These are phyloP conservation scores for Echinometra lucunter DNA, from an alignment of 53 echinoderm and acorn worm species.

Conservation along the genomic window DNA sequence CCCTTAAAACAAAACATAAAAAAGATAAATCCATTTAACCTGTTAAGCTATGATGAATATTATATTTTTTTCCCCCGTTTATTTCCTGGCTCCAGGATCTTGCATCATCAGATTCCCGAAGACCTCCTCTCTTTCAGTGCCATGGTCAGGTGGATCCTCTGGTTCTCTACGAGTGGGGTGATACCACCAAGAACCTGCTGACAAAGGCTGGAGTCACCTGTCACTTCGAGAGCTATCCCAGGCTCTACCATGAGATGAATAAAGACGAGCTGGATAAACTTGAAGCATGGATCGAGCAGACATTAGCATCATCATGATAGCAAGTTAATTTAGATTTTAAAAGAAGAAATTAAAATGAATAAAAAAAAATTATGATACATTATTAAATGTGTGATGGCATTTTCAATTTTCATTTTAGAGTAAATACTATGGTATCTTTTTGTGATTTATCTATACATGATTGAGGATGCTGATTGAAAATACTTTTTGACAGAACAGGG, in stretches of 20 bases:
- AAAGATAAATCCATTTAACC: neutral
- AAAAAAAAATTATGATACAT: too few species aligned
- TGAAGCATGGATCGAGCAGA: slow-evolving; percentile 78
- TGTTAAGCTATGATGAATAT: neutral
- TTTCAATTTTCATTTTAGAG: neutral
- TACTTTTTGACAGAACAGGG: neutral
- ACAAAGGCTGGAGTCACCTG: slow-evolving; percentile 55
- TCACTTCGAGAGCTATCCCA: slow-evolving; percentile 85
- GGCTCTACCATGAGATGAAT: slow-evolving; percentile 84
- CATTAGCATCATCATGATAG: neutral
- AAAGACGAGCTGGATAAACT: slow-evolving; percentile 78
- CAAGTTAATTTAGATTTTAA: neutral
- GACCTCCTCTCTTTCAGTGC: slow-evolving; percentile 87
- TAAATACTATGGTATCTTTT: neutral
- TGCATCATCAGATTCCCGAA: neutral
- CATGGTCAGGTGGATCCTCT: slow-evolving; percentile 84
- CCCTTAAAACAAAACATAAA: too few species aligned
- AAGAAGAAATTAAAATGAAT: too few species aligned
- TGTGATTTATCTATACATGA: too few species aligned
- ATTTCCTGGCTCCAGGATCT: neutral
- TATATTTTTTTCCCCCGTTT: neutral
- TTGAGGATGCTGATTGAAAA: neutral
- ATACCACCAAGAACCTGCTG: slow-evolving; percentile 69
- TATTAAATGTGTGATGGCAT: too few species aligned
- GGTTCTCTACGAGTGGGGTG: slow-evolving; percentile 82